phyloP scores from a whole-genome alignment of 2,797 vertebrate species.

The Mergus octosetaceus region DNA sequence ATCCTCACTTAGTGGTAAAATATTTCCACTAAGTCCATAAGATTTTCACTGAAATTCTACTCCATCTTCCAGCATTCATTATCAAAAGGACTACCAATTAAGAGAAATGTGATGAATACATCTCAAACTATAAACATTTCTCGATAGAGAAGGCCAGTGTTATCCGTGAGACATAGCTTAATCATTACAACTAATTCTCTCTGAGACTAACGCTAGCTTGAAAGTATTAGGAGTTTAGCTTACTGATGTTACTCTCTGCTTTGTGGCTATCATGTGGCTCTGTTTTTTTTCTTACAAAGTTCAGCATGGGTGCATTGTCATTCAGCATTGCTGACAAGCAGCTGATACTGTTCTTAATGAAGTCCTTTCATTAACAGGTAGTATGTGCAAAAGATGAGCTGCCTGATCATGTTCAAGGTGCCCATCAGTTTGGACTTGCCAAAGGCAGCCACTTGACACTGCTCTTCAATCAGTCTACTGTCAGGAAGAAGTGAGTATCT shows the following conservation, averaged over 20 bases:
- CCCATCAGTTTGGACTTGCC: conserved; percentile 88
- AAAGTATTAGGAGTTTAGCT: background rate
- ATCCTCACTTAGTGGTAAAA: background rate
- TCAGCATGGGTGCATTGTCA: background rate
- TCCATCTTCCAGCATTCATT: background rate
- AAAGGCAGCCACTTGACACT: conserved; percentile 88
- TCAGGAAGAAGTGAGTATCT: conserved; percentile 86
- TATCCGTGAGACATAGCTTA: background rate
- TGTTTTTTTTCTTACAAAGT: background rate
- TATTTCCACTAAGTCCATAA: background rate
- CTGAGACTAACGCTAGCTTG: background rate
- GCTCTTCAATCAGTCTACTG: conserved; percentile 81
- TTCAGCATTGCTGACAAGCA: background rate
- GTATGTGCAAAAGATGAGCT: conserved; percentile 77
- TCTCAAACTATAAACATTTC: background rate
- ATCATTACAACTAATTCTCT: background rate
- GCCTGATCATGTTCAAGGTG: conserved; percentile 70
- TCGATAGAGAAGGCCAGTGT: background rate
- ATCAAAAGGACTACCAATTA: background rate
- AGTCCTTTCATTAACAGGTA: conserved; percentile 60
- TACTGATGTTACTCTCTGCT: background rate
- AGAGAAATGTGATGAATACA: background rate
- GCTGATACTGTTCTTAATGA: background rate
- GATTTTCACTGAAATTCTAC: background rate
- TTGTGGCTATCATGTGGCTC: background rate